These are phyloP conservation scores for Arctia plantaginis DNA, from an alignment of 2,888 invertebrate species.

Conservation along the genomic window DNA sequence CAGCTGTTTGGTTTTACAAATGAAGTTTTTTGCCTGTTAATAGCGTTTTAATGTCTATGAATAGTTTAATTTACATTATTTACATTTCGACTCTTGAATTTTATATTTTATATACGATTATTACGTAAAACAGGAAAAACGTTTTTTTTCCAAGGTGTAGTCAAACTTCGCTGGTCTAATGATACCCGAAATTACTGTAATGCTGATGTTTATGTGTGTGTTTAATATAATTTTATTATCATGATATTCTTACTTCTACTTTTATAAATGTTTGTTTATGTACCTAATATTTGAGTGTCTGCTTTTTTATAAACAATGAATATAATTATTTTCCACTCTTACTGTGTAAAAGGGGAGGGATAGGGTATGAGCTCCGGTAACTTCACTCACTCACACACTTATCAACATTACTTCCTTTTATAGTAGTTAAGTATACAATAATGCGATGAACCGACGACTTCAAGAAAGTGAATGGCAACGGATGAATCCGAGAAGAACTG, in stretches of 20 bases:
- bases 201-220: neutral
- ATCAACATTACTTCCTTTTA: too few relatives aligned
- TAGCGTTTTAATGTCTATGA: neutral
- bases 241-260: too few relatives aligned
- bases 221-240: too few relatives aligned
- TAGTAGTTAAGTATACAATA: too few relatives aligned
- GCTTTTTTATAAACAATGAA: neutral
- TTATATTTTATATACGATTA: neutral
- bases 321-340: neutral
- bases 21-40: neutral
- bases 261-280: too few relatives aligned
- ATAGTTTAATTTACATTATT: neutral
- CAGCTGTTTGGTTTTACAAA: neutral
- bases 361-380: too few relatives aligned
- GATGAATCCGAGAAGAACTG: too few relatives aligned
- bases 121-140: neutral
- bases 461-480: too few relatives aligned
- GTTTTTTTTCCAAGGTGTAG: neutral
- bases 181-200: neutral
- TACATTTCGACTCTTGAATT: neutral
- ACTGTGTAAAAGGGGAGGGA: too few relatives aligned
- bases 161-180: neutral
- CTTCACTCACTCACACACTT: too few relatives aligned
- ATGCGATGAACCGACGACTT: too few relatives aligned
- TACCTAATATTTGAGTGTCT: neutral